phyloP scores from a whole-genome alignment of 1,140 invertebrate genomes.

The Diabrotica virgifera region DNA sequence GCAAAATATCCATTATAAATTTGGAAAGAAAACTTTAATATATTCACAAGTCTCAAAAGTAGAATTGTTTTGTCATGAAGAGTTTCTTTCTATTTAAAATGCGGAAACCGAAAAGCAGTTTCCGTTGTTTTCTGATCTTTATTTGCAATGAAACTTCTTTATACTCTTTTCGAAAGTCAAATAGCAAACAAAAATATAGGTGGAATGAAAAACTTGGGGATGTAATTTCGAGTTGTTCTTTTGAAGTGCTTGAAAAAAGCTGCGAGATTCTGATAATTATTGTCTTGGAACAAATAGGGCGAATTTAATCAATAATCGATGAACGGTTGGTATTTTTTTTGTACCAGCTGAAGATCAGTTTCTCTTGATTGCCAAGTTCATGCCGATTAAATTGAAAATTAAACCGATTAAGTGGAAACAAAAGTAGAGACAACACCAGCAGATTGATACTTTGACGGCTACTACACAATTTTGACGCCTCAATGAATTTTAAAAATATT shows the following conservation, averaged over 20 bases:
- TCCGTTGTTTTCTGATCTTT: background rate
- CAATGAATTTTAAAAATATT: background rate
- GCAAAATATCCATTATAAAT: too few relatives aligned
- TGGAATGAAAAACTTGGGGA: slow-evolving; percentile 12
- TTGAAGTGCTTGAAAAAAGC: slow-evolving; percentile 13
- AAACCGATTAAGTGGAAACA: slow-evolving; percentile 1
- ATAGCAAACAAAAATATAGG: slow-evolving; percentile 8
- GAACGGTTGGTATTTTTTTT: slow-evolving; percentile 7
- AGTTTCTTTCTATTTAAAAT: too few relatives aligned
- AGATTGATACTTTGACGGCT: background rate
- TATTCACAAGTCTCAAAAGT: too few relatives aligned
- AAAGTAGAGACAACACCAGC: background rate
- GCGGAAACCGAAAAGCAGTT: background rate
- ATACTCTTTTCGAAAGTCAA: slow-evolving; percentile 4
- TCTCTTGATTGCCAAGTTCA: slow-evolving; percentile 9
- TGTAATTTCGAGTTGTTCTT: slow-evolving; percentile 15
- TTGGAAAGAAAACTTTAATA: too few relatives aligned
- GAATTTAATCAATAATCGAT: slow-evolving; percentile 13
- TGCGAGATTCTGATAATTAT: slow-evolving; percentile 7
- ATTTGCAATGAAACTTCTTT: slow-evolving; percentile 8
- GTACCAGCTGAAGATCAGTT: background rate
- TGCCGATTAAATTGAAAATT: slow-evolving; percentile 8
- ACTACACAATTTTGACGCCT: background rate
- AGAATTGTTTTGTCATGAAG: too few relatives aligned
- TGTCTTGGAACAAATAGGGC: slow-evolving; percentile 16